Base-by-base conservation (phyloP, 2,113 vertebrate species). In the Cyphomyrus plagiostoma region DNA sequence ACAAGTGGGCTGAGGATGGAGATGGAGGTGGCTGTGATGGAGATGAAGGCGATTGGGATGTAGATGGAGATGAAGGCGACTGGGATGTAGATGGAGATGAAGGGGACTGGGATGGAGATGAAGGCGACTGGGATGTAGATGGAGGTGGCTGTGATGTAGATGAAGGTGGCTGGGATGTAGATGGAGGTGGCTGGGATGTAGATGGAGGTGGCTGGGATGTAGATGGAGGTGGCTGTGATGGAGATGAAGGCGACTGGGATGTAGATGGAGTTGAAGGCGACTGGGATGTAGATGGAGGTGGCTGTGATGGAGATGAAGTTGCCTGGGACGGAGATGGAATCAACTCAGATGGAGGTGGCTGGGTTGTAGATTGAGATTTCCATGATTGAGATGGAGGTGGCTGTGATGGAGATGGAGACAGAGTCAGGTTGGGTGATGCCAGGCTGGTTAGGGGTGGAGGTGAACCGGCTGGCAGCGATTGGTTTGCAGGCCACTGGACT, bases 91-190 rank as follows among this genome's bases (percentile, higher is more conserved):
- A 56, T 23, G 4, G 7, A 58, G 53, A 56, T 21, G 53, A 1
- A 56, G 2, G 0, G 0, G 56, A 21, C 1, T 2, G 5, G 0
- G 6, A 23, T 23, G 4, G 0, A 58, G 56, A 58, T 23, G 6
- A 3, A 7, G 2, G 0, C 2, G 56, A 21, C 1, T 2, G 5
- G 0, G 6, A 23, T 23, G 4, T 0, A 58, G 56, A 58, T 23
- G 6, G 0, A 58, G n/a, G 3, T 35, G 66, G 26, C 2, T 17
- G 50, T 0, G 15, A 17, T 17, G 10, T 0, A 4, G 66, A n/a
- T 62, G 66, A 1, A 74, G 66, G 11, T 1, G n/a, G 26, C 26
- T 74, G 66, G 4, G 66, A 11, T 74, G 66, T 3, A 30, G 66
- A 23, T 70, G 26, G 0, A 70, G 66, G 3, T 3, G 66, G 26